These are phyloP conservation scores for Brachynemurus nebulosus DNA, from an alignment of 2,888 invertebrate genomes.

Conservation along the genomic window DNA sequence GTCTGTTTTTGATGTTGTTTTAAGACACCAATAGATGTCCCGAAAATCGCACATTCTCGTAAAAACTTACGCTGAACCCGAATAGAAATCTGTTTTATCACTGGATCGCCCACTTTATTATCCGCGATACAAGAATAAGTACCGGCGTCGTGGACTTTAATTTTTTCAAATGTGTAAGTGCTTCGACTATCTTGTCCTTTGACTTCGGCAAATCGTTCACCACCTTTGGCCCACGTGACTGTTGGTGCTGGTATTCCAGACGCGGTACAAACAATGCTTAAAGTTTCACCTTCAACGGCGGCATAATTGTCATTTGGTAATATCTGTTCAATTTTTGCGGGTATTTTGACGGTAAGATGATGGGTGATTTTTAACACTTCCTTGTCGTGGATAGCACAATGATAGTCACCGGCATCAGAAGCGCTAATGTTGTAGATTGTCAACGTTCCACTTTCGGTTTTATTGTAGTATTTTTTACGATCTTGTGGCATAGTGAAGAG, in stretches of 20 bases:
- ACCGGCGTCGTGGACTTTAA: neutral
- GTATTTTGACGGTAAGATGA: neutral
- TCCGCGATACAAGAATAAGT: neutral
- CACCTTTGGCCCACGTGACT: neutral
- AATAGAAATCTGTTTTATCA: neutral
- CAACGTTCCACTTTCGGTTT: neutral
- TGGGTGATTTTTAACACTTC: neutral
- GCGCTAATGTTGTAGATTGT: neutral
- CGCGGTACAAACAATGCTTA: neutral
- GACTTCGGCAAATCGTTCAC: neutral
- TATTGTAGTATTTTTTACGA: neutral
- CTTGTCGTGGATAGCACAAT: neutral
- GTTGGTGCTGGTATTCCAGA: neutral
- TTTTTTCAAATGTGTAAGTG: neutral
- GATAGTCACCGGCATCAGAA: neutral
- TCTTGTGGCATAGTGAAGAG: neutral
- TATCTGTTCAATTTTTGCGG: neutral
- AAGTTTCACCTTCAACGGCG: neutral
- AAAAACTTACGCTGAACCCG: neutral
- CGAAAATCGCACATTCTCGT: too few relatives aligned
- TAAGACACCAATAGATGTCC: too few relatives aligned
- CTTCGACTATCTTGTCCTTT: neutral
- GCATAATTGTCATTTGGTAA: neutral
- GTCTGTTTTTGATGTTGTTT: too few relatives aligned
- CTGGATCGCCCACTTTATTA: constrained; percentile 1